Conservation (phyloP, 2,797 vertebrate species). For the Enteromius viviparus region DNA sequence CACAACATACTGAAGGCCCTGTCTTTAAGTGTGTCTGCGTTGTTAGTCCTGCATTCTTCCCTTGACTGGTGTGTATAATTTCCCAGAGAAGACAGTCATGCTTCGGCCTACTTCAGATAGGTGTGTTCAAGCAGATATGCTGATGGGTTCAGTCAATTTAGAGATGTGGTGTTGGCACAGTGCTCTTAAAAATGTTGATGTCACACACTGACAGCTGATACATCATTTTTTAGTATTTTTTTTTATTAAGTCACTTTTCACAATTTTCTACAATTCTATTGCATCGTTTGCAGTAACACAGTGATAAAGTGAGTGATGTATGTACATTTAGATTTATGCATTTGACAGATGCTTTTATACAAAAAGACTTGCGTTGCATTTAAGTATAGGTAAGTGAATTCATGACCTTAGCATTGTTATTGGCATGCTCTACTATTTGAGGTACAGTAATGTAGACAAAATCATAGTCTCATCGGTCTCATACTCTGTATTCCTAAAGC, state of each 20-base stretch:
- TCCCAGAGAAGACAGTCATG: slow-evolving; percentile 50
- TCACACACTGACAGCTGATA: background rate
- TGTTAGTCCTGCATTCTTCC: slow-evolving; percentile 55
- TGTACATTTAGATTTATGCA: background rate
- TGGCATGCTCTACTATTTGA: background rate
- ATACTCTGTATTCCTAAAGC: background rate
- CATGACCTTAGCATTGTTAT: background rate
- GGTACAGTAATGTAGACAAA: background rate
- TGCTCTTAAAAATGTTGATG: background rate
- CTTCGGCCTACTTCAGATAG: slow-evolving; percentile 38
- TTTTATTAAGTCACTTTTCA: background rate
- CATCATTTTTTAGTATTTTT: background rate
- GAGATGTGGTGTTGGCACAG: background rate
- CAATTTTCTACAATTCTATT: background rate
- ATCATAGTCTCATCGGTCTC: background rate
- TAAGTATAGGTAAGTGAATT: background rate
- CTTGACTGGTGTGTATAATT: slow-evolving; percentile 48
- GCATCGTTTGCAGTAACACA: background rate
- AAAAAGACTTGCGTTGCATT: background rate
- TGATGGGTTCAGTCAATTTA: slow-evolving; percentile 50
- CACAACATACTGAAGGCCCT: slow-evolving; percentile 57
- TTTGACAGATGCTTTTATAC: background rate
- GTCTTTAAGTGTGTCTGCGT: slow-evolving; percentile 52
- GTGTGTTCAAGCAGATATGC: slow-evolving; percentile 54
- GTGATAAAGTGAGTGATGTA: background rate